Evolutionary conservation across 2,888 invertebrate genomes (phyloP).

Genomic region (Seira musarum): DNA sequence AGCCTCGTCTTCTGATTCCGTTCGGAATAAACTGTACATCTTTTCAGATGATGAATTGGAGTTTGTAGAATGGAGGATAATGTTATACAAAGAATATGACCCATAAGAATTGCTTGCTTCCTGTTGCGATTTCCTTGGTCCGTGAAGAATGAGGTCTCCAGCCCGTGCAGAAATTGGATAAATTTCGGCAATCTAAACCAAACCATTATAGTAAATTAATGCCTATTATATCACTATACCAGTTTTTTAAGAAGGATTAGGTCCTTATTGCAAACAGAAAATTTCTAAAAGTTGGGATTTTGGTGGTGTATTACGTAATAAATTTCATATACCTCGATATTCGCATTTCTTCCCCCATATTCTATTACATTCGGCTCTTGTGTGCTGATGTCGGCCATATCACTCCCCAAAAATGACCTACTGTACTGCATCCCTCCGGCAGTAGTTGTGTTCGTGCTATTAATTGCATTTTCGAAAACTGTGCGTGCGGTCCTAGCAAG

Average conservation of each 20-base stretch:
- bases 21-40: constrained; percentile 64
- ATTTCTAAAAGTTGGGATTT: not conserved
- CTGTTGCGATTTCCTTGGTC: constrained; percentile 40
- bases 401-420: constrained; percentile 25
- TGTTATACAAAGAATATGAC: constrained; percentile 45
- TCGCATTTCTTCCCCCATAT: constrained; percentile 34
- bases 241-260: no score
- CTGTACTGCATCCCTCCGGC: not conserved
- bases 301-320: not conserved
- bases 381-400: not conserved
- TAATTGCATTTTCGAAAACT: constrained; percentile 34
- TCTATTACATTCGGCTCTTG: constrained; percentile 18
- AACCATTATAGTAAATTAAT: not conserved
- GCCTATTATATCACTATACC: no score
- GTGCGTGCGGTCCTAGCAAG: constrained; percentile 7
- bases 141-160: constrained; percentile 60
- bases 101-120: not conserved
- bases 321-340: constrained; percentile 13
- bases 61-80: constrained; percentile 65
- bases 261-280: no score
- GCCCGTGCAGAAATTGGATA: constrained; percentile 56
- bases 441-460: constrained; percentile 13
- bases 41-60: constrained; percentile 25
- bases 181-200: constrained; percentile 38
- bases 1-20: constrained; percentile 52